Base-by-base conservation (phyloP, 2,113 vertebrate genomes). In the Amia ocellicauda region DNA sequence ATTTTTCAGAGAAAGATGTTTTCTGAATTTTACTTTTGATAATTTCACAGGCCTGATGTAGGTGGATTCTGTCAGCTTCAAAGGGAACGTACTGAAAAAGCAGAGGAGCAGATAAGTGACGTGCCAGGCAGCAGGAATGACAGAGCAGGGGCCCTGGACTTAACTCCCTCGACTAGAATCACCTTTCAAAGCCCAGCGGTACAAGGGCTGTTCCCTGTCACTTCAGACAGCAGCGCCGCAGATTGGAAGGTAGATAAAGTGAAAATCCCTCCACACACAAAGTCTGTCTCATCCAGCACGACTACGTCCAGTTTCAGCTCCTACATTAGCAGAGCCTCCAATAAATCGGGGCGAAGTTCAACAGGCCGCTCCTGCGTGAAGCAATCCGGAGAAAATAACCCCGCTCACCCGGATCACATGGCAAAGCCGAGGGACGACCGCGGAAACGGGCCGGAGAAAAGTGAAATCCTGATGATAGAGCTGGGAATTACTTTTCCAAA, bases 131-230 rank as follows among this genome's bases (percentile, higher is more conserved):
- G 53, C 24, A 62, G 52, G n/a, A 56, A 41, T 54, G 62, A 45
- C 20, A 52, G 40, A 16, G 49, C 31, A 13, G 53, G 14, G 17
- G 53, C 40, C 47, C 24, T 26, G 41, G 31, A 40, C 36, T 2
- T 24, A 19, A 13, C 14, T 22, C 52, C 58, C 42, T 23, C 17
- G 50, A 40, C 45, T 60, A 60, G 57, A 22, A 60, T 70, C 23
- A 49, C 62, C 49, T 61, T 70, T 27, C 68, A 68, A 36, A 74
- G 57, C 53, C 65, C 69, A 22, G 54, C 36, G 63, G 68, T 71
- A 52, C 68, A 63, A 52, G 41, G 49, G 26, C 10, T 71, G 14
- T 56, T 68, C 31, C 58, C 65, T 40, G 28, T 68, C 28, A 62
- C 45, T 49, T 58, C 68, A 43, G 58, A 58, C 28, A 29, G 29